Evolutionary conservation across 1,140 invertebrate genomes (phyloP).

Genomic region (Magallana gigas): DNA sequence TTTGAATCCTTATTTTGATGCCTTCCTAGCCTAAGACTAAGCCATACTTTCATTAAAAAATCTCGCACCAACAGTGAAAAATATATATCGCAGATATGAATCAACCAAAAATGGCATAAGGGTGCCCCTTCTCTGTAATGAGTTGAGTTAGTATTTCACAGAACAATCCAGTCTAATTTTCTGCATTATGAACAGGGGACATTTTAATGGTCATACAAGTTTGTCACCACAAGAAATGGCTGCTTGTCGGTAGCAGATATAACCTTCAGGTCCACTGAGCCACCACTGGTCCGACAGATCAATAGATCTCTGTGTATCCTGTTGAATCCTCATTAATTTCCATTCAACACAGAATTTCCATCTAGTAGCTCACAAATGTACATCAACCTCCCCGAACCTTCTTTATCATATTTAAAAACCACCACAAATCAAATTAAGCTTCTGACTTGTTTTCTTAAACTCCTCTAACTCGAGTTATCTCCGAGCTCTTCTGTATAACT

Average conservation of each 20-base stretch:
- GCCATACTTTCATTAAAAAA: too few species aligned
- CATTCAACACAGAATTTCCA: conserved; percentile 5
- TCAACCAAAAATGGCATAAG: too few species aligned
- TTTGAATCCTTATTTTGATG: too few species aligned
- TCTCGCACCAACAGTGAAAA: too few species aligned
- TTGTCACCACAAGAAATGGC: not conserved
- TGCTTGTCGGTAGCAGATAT: not conserved
- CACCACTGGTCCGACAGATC: not conserved
- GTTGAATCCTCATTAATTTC: not conserved
- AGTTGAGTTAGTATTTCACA: not conserved
- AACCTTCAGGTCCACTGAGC: not conserved
- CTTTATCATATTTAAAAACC: not conserved
- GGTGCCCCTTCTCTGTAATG: too few species aligned
- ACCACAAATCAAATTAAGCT: not conserved
- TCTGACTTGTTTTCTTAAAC: not conserved
- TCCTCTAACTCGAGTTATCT: not conserved
- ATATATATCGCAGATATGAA: too few species aligned
- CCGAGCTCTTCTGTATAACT: not conserved
- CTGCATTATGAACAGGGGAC: conserved; percentile 12
- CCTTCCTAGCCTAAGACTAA: too few species aligned
- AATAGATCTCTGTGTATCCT: not conserved
- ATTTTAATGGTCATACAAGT: conserved; percentile 12
- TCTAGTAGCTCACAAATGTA: not conserved
- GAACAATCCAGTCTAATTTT: not conserved
- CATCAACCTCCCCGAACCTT: not conserved